Conservation (phyloP, 1,140 invertebrate species). For the Mesaphorura yosii region DNA sequence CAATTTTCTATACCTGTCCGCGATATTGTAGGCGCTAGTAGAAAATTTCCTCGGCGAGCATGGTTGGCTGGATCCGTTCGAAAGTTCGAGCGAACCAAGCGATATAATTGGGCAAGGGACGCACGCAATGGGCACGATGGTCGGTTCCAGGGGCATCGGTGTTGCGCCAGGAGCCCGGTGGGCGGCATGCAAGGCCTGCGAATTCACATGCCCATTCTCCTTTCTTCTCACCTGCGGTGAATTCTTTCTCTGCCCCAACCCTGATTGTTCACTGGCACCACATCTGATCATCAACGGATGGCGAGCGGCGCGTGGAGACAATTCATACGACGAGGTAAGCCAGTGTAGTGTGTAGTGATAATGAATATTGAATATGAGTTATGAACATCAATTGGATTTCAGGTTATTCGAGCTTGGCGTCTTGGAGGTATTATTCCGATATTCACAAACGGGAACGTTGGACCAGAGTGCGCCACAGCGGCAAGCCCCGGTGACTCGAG, state of each 20-base stretch:
- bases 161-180: slow-evolving; percentile 14
- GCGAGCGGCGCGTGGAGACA: slow-evolving; percentile 6
- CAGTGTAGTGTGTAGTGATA: no score
- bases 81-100: background rate
- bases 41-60: background rate
- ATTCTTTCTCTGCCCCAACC: slow-evolving; percentile 15
- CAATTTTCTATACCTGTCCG: no score
- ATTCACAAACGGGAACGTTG: slow-evolving; percentile 19
- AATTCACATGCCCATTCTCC: background rate
- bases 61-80: slow-evolving; percentile 1
- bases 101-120: slow-evolving; percentile 5
- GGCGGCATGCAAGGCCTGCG: slow-evolving; percentile 17
- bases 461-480: slow-evolving; percentile 11
- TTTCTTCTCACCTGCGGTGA: slow-evolving; percentile 16
- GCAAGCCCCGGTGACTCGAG: slow-evolving; percentile 8
- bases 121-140: no score
- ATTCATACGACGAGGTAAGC: slow-evolving; percentile 9
- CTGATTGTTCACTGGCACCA: slow-evolving; percentile 18
- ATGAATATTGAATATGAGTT: no score
- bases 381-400: no score
- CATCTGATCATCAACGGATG: slow-evolving; percentile 17
- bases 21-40: background rate
- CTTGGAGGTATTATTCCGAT: slow-evolving; percentile 11
- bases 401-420: slow-evolving; percentile 6
- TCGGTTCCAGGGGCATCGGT: no score